Percentiles rank a stretch among this genome's conserved stretches.
phyloP scores from a whole-genome alignment of 1,140 invertebrate genomes.

The Andrena cerasifolii region DNA sequence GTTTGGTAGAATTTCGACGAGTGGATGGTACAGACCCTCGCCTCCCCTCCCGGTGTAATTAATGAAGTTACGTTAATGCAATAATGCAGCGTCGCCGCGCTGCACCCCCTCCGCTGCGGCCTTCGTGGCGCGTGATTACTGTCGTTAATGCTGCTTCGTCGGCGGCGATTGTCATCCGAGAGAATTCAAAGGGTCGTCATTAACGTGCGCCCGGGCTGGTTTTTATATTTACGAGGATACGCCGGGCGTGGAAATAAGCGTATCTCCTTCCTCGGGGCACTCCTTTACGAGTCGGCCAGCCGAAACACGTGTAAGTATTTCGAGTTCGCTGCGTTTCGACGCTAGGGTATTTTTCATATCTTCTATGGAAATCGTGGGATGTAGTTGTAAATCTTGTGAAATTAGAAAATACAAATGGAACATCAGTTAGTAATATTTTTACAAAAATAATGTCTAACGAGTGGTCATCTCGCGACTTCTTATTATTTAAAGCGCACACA shows the following conservation, averaged over 20 bases:
- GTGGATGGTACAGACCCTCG: slow-evolving; percentile 21
- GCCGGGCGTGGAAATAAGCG: slow-evolving; percentile 2
- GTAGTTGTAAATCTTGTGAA: not conserved
- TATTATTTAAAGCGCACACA: no score
- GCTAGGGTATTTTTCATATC: no score
- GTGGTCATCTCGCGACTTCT: no score
- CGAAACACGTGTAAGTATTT: not conserved
- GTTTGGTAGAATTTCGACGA: not conserved
- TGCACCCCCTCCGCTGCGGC: not conserved
- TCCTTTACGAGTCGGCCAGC: not conserved
- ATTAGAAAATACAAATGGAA: no score
- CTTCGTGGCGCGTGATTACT: slow-evolving; percentile 21
- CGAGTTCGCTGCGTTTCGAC: not conserved
- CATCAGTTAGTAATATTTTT: no score
- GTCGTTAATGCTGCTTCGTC: slow-evolving; percentile 45
- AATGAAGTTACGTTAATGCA: slow-evolving; percentile 68
- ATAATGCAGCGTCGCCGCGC: slow-evolving; percentile 52
- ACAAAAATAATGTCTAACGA: no score
- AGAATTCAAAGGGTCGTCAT: slow-evolving; percentile 57
- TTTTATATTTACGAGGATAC: slow-evolving; percentile 23
- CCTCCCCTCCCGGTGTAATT: slow-evolving; percentile 57
- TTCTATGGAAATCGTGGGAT: no score
- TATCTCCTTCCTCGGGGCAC: not conserved
- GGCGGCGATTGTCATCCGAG: slow-evolving; percentile 40
- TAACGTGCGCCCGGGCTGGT: slow-evolving; percentile 29